A percentile compares a stretch with the other conserved stretches of the same genome.
These are phyloP conservation scores for Microtus ochrogaster DNA, from an alignment of 2,113 vertebrate genomes.

Conservation along the genomic window DNA sequence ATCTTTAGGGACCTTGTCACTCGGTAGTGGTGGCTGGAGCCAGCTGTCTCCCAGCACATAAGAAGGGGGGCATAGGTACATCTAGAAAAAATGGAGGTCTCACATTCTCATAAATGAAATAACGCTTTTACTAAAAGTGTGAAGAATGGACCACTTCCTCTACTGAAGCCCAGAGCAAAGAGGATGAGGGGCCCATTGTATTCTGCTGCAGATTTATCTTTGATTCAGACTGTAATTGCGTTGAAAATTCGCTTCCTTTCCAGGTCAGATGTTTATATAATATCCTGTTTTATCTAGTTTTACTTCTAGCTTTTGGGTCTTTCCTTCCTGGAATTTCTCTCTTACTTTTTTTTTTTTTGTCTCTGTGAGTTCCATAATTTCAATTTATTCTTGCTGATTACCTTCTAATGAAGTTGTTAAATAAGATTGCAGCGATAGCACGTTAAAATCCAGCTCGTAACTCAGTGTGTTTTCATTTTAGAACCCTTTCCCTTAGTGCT, in stretches of 20 bases:
- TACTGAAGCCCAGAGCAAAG: background rate
- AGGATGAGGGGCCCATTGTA: fast-evolving
- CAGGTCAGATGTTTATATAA: background rate
- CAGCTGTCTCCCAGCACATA: background rate
- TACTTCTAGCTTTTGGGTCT: background rate
- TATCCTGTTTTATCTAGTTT: background rate
- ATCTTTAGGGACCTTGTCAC: background rate
- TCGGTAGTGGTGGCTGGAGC: background rate
- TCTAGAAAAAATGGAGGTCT: background rate
- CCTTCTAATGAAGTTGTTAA: slow-evolving; percentile 70
- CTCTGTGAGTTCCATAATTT: slow-evolving; percentile 3
- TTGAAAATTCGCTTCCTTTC: background rate
- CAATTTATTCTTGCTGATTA: slow-evolving; percentile 46
- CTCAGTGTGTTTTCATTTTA: slow-evolving; percentile 59
- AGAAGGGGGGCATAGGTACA: background rate
- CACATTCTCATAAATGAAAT: background rate
- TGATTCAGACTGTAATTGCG: background rate
- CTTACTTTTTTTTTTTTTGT: background rate
- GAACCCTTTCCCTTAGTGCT: background rate
- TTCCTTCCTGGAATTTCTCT: slow-evolving; percentile 31
- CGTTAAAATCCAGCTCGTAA: slow-evolving; percentile 62
- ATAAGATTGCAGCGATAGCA: slow-evolving; percentile 50
- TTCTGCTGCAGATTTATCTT: background rate
- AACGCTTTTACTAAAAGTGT: background rate
- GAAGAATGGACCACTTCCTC: background rate